Conservation (phyloP, 2,888 invertebrate species). For the Lasiommata megera region DNA sequence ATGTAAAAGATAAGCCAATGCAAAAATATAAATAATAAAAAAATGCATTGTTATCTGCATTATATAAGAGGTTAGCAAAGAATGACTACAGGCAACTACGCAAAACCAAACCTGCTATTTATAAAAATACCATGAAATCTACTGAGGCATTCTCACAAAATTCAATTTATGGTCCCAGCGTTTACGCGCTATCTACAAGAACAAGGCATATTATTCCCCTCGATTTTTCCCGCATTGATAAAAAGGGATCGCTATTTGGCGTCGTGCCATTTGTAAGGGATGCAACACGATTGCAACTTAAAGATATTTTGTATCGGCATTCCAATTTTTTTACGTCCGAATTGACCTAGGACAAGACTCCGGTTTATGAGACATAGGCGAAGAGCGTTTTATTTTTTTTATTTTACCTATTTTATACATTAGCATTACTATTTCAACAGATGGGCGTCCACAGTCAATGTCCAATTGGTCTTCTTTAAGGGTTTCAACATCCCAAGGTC, state of each 20-base stretch:
- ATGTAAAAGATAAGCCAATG: too few species aligned
- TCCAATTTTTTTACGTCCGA: slow-evolving; percentile 51
- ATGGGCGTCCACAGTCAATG: too few species aligned
- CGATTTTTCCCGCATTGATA: slow-evolving; percentile 44
- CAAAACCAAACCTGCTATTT: not conserved
- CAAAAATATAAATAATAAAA: too few species aligned
- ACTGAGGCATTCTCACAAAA: slow-evolving; percentile 1
- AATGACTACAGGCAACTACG: too few species aligned
- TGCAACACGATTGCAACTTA: slow-evolving; percentile 60
- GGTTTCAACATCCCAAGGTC: too few species aligned
- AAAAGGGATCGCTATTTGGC: slow-evolving; percentile 48
- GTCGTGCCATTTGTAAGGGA: slow-evolving; percentile 47
- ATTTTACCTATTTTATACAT: not conserved
- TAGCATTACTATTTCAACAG: too few species aligned
- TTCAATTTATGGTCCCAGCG: slow-evolving; percentile 8
- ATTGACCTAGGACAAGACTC: slow-evolving; percentile 15
- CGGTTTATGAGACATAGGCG: not conserved
- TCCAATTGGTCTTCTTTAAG: too few species aligned
- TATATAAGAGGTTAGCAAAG: too few species aligned
- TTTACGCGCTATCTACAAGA: slow-evolving; percentile 10
- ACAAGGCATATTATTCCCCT: slow-evolving; percentile 15
- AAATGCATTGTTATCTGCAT: too few species aligned
- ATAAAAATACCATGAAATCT: too few species aligned
- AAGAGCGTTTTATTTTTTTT: not conserved
- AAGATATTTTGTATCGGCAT: slow-evolving; percentile 54